Evolutionary conservation across 35 echinoderm and acorn worm genomes (phyloP).

Genomic region (Heliocidaris tuberculata): DNA sequence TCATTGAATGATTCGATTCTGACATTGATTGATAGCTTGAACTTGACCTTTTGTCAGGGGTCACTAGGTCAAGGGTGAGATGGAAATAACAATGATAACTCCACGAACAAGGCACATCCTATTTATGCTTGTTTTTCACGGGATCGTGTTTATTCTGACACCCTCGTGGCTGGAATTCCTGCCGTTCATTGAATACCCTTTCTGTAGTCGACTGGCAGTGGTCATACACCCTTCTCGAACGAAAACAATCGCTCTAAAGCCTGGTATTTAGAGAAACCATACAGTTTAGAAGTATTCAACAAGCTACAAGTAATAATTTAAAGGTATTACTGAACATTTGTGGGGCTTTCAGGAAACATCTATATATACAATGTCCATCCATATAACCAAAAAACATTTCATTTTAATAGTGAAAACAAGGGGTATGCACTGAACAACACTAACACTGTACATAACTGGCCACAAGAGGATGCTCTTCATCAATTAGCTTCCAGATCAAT

Average conservation of each 20-base stretch:
- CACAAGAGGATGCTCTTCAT: neutral
- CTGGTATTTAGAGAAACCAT: neutral
- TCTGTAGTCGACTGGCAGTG: neutral
- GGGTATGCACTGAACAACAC: neutral
- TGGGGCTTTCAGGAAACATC: too few species aligned
- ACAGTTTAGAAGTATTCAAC: neutral
- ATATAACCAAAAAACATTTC: too few species aligned
- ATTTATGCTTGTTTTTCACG: neutral
- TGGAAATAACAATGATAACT: constrained; percentile 27
- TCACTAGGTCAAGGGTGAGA: constrained; percentile 28
- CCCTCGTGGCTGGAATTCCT: constrained; percentile 8
- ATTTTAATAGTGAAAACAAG: too few species aligned
- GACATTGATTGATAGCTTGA: constrained; percentile 33
- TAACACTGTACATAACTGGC: neutral
- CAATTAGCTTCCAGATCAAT: neutral
- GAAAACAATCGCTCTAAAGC: neutral
- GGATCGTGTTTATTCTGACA: constrained; percentile 38
- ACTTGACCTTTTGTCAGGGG: constrained; percentile 3
- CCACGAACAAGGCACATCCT: constrained; percentile 3
- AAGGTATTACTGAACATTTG: neutral
- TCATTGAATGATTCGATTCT: constrained; percentile 10
- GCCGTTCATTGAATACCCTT: neutral
- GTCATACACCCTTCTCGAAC: neutral
- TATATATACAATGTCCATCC: too few species aligned
- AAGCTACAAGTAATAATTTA: neutral